phyloP scores from a whole-genome alignment of 2,888 invertebrate genomes.

The Mallateleia sp. region DNA sequence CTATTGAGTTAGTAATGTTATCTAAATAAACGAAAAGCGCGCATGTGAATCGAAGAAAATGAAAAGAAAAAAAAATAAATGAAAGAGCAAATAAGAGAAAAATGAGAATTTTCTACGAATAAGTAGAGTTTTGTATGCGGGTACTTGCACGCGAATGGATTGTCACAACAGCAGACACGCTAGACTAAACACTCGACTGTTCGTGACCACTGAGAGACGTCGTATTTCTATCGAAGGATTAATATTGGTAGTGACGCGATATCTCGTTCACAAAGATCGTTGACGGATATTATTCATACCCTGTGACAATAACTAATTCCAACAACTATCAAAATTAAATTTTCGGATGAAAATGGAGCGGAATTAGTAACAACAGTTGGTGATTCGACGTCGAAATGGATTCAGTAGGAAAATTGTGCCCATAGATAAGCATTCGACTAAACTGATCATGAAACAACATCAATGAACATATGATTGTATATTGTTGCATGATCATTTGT shows the following conservation, averaged over 20 bases:
- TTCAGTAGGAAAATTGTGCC: slow-evolving; percentile 32
- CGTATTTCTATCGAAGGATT: slow-evolving; percentile 83
- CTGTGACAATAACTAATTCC: slow-evolving; percentile 51
- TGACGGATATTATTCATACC: slow-evolving; percentile 41
- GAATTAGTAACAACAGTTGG: slow-evolving; percentile 43
- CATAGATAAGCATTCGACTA: slow-evolving; percentile 27
- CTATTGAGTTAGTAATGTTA: slow-evolving; percentile 37
- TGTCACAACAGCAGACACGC: slow-evolving; percentile 87
- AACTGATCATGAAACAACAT: slow-evolving; percentile 41
- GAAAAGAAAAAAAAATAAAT: slow-evolving; percentile 40
- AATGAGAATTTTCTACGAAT: slow-evolving; percentile 69
- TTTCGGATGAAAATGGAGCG: slow-evolving; percentile 42
- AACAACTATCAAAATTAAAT: slow-evolving; percentile 56
- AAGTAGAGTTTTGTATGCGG: slow-evolving; percentile 74
- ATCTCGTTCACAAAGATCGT: slow-evolving; percentile 64
- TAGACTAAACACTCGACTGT: slow-evolving; percentile 88
- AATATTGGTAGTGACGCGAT: slow-evolving; percentile 81
- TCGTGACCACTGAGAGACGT: slow-evolving; percentile 85
- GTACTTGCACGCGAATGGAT: slow-evolving; percentile 86
- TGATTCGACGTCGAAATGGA: slow-evolving; percentile 30
- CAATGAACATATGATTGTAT: slow-evolving; percentile 47
- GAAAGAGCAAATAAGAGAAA: slow-evolving; percentile 70
- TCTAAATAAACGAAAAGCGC: slow-evolving; percentile 58
- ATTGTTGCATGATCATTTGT: slow-evolving; percentile 38
- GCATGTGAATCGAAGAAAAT: slow-evolving; percentile 56